Evolutionary conservation across 2,113 vertebrate genomes (phyloP), one percentile per base, ranked within the genome.

Genomic region (Leptobrachium leishanense): DNA sequence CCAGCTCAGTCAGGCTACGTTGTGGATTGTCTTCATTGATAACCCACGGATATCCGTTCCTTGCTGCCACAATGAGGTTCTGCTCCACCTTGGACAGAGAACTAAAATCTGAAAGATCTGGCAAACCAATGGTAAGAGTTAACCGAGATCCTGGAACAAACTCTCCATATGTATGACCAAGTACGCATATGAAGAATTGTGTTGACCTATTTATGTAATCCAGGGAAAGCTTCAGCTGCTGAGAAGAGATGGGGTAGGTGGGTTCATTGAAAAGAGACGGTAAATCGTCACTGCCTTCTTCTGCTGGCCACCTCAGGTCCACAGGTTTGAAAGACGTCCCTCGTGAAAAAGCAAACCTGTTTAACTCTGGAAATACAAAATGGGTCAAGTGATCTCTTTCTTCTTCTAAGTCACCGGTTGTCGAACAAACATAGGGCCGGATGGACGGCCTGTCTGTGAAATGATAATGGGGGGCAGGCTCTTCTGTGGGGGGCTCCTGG

Each of bases 361-460:
- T 83, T 62, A 91, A 86, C 43, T 76, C 64, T 11, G 87, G 85
- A 54, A 90, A 86, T 75, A 89, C 74, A 11, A 43, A 11, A 11
- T 43, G 72, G 15, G 63, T 43, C 80, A 85, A 69, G 46, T 82
- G 85, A 65, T 84, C 74, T 81, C 82, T 81, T 75, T 88, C 73
- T 55, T 87, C 74, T 12, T 84, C 81, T 43, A 88, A 83, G 11
- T 84, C 85, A 13, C 75, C 81, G 43, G 44, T 31, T 1, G 76
- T 78, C 6, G 80, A 85, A 79, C 65, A 86, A 2, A 73, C 54
- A 2, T 83, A 85, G 68, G 82, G 85, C 0, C 0, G 64, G 76
- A 87, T 78, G 57, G 80, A 63, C 54, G 70, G 83, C 20, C 10
- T 82, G 15, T 20, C 40, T 31, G 31, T 65, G 9, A 72, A 79